Base-by-base conservation (phyloP, 2,797 vertebrate species). In the Poecilia picta region DNA sequence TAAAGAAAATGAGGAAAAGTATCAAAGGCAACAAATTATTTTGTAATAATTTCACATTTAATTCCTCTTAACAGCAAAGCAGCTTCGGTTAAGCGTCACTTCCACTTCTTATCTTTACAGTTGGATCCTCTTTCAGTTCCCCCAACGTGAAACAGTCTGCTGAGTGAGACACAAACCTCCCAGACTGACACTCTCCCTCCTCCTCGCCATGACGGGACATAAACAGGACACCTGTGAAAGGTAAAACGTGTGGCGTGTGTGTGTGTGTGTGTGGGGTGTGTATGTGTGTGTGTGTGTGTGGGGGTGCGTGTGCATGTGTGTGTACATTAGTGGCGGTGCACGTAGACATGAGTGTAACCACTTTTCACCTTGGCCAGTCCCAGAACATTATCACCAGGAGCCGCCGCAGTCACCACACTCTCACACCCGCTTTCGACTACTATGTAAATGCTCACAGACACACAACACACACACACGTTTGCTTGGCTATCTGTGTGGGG, bases 311-410 rank as follows among this genome's bases (percentile, higher is more conserved):
- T 41, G 41, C 41, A 15, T 70, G 76, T 25, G 64, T 8, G 4
- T 70, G 39, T n/a, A 10, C 5, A 51, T 46, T 23, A 64, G 20
- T 2, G 20, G 55, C 10, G 8, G 16, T 36, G 43, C 8, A 8
- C 8, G 36, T 51, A 70, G 73, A 15, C 64, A 10, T 79, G 55
- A 71, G 75, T 75, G 64, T 66, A 84, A 76, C 81, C 66, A 80
- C 89, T 85, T 84, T 87, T 91, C 80, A 87, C 81, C 77, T 81
- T 3, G 12, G 47, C 74, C 79, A 84, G 83, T 81, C 72, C 36
- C 39, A 59, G 33, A 77, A 73, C 87, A 92, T 92, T 85, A 93
- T 93, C 91, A 91, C 77, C 43, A 3, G 53, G 66, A 83, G 86
- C 86, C 73, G 76, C 85, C 0, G 62, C 82, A 73, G 74, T 80